Evolutionary conservation across 2,797 vertebrate species (phyloP), one percentile per base, ranked within the genome.

Genomic region (Danio jaintianensis): DNA sequence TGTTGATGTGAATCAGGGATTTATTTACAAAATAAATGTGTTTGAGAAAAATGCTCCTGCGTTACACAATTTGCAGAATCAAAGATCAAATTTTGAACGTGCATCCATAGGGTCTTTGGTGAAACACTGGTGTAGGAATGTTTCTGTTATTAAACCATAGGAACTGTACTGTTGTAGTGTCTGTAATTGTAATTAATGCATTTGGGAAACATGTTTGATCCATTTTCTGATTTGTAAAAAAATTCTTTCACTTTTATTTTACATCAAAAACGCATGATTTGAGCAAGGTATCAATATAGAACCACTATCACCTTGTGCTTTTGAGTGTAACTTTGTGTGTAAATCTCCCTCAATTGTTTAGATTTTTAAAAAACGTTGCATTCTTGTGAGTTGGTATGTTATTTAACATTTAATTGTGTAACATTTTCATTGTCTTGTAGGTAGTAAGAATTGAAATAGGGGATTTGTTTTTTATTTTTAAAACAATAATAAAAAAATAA

Each of bases 1-100:
- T 62, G 13, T n/a, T 48, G 18, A 45, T 50, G 38, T 66, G 40
- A 75, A 76, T 78, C 79, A 71, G 75, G 58, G 70, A 79, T 78
- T 82, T 68, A 13, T 20, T 38, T 40, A 68, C 38, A 52, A 40
- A 71, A 72, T 70, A 61, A 71, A 59, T 36, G 16, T 15, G 15
- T 55, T 50, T 40, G 18, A 58, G 40, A 58, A 29, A 9, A 22
- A 45, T 29, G 1, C 38, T 55, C 38, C 9, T 38, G 59, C 13
- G 4, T 66, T 58, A 66, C 4, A 11, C 15, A 63, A 45, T 22
- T 73, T 61, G 16, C 45, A 56, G 36, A 40, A 62, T 47, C 6
- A 76, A 62, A 71, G 42, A 16, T n/a, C n/a, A n/a, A 1, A 13
- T 12, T 16, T n/a, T 40, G 22, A 20, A 40, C 7, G 1, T 78